A percentile compares a stretch with the other conserved stretches of the same genome.
Evolutionary conservation across 2,113 vertebrate genomes (phyloP).

Genomic region (Psilopsiagon aymara): DNA sequence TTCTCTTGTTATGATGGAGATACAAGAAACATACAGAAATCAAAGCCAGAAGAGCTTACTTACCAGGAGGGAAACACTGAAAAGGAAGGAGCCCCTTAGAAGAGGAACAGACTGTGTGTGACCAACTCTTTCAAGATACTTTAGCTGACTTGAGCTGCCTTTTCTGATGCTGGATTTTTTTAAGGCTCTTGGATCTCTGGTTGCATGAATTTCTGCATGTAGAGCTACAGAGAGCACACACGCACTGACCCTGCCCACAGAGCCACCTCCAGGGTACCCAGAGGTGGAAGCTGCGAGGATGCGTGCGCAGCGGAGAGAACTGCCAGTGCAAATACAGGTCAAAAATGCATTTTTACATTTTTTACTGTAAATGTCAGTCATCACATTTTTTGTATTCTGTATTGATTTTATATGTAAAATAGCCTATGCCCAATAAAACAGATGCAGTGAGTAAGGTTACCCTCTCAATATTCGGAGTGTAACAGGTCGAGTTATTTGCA

Average conservation of each 20-base stretch:
- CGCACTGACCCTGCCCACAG: slow-evolving; percentile 4
- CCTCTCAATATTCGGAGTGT: neutral
- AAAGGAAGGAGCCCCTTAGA: neutral
- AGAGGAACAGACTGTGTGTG: neutral
- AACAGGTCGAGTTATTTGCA: neutral
- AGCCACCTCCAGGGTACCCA: neutral
- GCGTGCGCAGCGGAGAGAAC: neutral
- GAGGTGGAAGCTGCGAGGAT: neutral
- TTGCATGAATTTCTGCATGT: neutral
- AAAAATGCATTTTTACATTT: slow-evolving; percentile 53
- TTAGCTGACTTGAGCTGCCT: slow-evolving; percentile 34
- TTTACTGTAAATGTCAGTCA: slow-evolving; percentile 69
- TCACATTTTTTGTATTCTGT: slow-evolving; percentile 69
- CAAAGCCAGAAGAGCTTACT: neutral
- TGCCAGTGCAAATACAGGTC: slow-evolving; percentile 5
- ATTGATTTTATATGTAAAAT: slow-evolving; percentile 71
- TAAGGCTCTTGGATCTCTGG: slow-evolving; percentile 27
- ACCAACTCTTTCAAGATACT: slow-evolving; percentile 16
- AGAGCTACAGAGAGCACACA: neutral
- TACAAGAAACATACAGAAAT: neutral
- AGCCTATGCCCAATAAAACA: slow-evolving; percentile 65
- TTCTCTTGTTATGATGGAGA: slow-evolving; percentile 13
- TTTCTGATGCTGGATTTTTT: slow-evolving; percentile 17
- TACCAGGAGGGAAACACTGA: neutral
- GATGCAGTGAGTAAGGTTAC: slow-evolving; percentile 47